Percentiles rank a stretch among this genome's conserved stretches.
Evolutionary conservation across 2,888 invertebrate genomes (phyloP).

Genomic region (Tanypteryx hageni): DNA sequence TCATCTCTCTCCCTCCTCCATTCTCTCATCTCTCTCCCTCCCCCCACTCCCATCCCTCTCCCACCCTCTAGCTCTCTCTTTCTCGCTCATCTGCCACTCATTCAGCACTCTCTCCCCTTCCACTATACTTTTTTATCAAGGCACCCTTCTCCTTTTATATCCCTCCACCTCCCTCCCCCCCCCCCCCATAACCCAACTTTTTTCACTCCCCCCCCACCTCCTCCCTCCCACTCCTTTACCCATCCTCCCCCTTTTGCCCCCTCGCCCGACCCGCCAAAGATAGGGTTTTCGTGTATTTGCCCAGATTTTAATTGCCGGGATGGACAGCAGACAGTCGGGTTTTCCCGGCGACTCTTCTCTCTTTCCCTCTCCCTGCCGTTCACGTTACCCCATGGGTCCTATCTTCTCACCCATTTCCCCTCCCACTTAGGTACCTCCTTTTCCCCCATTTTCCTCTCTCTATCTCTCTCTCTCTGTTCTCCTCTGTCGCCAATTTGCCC

Average conservation of each 20-base stretch:
- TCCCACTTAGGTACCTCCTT: background rate
- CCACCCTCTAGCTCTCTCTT: background rate
- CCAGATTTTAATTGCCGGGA: constrained; percentile 61
- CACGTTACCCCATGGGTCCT: background rate
- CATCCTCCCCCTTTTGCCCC: background rate
- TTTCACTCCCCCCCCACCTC: background rate
- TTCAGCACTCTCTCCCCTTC: constrained; percentile 18
- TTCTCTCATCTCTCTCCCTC: background rate
- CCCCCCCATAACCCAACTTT: background rate
- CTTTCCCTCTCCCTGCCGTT: background rate
- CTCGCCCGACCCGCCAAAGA: constrained; percentile 47
- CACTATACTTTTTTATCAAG: background rate
- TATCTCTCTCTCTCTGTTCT: background rate
- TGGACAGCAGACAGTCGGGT: constrained; percentile 34
- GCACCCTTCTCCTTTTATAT: background rate
- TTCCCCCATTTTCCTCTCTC: too few species aligned
- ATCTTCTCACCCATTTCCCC: background rate
- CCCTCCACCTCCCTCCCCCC: background rate
- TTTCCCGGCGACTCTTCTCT: background rate
- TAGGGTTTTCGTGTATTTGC: constrained; percentile 64
- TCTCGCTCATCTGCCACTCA: constrained; percentile 42
- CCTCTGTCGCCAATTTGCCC: background rate
- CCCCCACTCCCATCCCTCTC: background rate
- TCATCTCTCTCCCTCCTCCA: background rate
- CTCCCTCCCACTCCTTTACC: background rate